These are phyloP conservation scores for Chionodraco myersi DNA, from an alignment of 2,113 vertebrate genomes.

Conservation along the genomic window DNA sequence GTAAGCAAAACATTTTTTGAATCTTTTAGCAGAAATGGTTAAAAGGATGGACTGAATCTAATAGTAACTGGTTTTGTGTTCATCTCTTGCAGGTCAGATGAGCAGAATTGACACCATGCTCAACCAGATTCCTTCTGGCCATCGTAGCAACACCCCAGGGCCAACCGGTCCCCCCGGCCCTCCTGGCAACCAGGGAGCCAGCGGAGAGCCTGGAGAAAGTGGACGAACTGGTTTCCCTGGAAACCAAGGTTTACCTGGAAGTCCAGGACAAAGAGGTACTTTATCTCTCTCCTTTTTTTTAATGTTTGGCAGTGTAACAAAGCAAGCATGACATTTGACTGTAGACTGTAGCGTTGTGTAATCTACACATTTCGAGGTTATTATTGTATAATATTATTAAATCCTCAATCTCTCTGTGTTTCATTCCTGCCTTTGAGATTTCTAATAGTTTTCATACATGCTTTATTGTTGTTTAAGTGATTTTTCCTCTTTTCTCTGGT, in stretches of 20 bases:
- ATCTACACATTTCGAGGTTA: slow-evolving; percentile 6
- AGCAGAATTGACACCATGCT: slow-evolving; percentile 94
- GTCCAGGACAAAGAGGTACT: slow-evolving; percentile 93
- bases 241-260: slow-evolving; percentile 90
- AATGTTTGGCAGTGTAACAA: not conserved
- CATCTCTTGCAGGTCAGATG: slow-evolving; percentile 90
- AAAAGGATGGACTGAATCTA: not conserved
- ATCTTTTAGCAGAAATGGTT: not conserved
- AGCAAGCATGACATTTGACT: not conserved
- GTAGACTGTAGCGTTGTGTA: not conserved
- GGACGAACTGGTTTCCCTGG: slow-evolving; percentile 94
- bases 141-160: slow-evolving; percentile 91
- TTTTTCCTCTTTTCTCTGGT: slow-evolving; percentile 1
- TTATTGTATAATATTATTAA: not conserved
- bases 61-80: slow-evolving; percentile 6
- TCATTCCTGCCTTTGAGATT: not conserved
- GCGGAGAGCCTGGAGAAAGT: slow-evolving; percentile 91
- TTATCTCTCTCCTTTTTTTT: not conserved
- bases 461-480: slow-evolving; percentile 1
- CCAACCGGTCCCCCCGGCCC: slow-evolving; percentile 92
- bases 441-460: not conserved
- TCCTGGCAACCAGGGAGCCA: slow-evolving; percentile 87
- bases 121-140: slow-evolving; percentile 97
- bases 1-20: slow-evolving; percentile 79
- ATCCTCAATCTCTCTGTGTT: not conserved